Evolutionary conservation across 2,113 vertebrate species (phyloP).

Genomic region (Oostethus manadensis): DNA sequence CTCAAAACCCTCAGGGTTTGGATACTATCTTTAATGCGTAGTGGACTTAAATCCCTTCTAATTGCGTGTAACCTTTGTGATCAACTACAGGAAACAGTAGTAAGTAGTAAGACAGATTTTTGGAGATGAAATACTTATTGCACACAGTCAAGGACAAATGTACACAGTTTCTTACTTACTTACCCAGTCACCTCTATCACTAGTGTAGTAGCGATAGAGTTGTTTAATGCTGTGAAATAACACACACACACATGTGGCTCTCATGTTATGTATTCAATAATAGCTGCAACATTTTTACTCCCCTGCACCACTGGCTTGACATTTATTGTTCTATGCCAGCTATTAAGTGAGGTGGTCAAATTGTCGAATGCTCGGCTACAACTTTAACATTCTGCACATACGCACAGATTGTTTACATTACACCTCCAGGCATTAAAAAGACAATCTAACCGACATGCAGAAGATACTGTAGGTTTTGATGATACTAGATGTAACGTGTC

Average conservation of each 20-base stretch:
- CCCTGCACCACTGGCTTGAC: conserved; percentile 22
- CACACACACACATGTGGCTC: conserved; percentile 7
- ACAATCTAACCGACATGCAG: conserved; percentile 17
- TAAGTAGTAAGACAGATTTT: too few relatives aligned
- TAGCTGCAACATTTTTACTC: conserved; percentile 56
- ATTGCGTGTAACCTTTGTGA: too few relatives aligned
- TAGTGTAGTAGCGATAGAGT: not conserved
- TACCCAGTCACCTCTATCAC: not conserved
- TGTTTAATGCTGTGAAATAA: conserved; percentile 1
- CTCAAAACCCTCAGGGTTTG: too few relatives aligned
- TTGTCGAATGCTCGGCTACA: conserved; percentile 40
- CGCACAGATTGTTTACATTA: conserved; percentile 35
- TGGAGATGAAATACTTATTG: too few relatives aligned
- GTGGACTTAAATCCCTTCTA: too few relatives aligned
- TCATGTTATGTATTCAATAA: conserved; percentile 51
- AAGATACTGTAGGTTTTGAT: not conserved
- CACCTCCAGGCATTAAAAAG: conserved; percentile 12
- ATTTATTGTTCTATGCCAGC: conserved; percentile 58
- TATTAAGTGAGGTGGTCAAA: conserved; percentile 27
- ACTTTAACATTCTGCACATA: conserved; percentile 43
- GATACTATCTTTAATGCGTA: too few relatives aligned
- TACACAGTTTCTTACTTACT: too few relatives aligned
- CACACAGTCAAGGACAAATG: too few relatives aligned
- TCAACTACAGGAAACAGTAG: too few relatives aligned
- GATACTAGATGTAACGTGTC: not conserved